These are phyloP conservation scores for Neoniphon sammara DNA, from an alignment of 2,797 vertebrate genomes.

Conservation along the genomic window DNA sequence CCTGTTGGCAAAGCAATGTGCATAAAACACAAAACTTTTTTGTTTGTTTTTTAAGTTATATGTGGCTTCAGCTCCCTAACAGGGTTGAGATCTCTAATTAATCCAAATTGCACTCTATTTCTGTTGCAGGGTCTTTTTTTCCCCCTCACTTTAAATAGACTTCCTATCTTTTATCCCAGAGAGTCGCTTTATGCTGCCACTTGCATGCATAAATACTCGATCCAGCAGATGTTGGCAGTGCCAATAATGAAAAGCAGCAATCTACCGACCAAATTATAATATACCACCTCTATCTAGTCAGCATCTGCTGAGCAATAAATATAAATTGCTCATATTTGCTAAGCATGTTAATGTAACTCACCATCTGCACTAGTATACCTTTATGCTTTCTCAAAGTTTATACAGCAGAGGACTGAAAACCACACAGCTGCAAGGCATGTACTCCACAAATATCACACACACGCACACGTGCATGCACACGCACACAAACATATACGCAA, in stretches of 20 bases:
- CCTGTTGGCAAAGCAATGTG: not conserved
- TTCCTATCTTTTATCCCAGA: conserved; percentile 63
- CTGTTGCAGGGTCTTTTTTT: conserved; percentile 31
- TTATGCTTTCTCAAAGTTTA: conserved; percentile 44
- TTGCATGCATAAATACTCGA: conserved; percentile 64
- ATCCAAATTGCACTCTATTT: conserved; percentile 47
- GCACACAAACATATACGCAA: not conserved
- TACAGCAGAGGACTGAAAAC: conserved; percentile 9
- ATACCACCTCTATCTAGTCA: conserved; percentile 74
- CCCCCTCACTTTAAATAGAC: conserved; percentile 49
- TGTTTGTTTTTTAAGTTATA: conserved; percentile 31
- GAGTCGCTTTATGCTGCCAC: conserved; percentile 59
- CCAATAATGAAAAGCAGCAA: conserved; percentile 79
- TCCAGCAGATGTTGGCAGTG: conserved; percentile 78
- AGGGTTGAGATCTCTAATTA: conserved; percentile 58
- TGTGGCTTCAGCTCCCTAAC: conserved; percentile 26
- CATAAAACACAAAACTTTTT: not conserved
- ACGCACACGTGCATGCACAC: conserved; percentile 17
- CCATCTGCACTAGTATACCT: conserved; percentile 75
- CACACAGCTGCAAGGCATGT: conserved; percentile 22
- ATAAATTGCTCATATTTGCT: conserved; percentile 78
- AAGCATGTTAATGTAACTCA: conserved; percentile 73
- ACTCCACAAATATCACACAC: too few relatives aligned
- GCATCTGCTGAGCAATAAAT: conserved; percentile 83
- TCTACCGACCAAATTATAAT: conserved; percentile 80